Percentiles rank a stretch among this genome's conserved stretches.
Evolutionary conservation across 1,140 invertebrate species (phyloP).

Genomic region (Drosophila pseudoananassae): DNA sequence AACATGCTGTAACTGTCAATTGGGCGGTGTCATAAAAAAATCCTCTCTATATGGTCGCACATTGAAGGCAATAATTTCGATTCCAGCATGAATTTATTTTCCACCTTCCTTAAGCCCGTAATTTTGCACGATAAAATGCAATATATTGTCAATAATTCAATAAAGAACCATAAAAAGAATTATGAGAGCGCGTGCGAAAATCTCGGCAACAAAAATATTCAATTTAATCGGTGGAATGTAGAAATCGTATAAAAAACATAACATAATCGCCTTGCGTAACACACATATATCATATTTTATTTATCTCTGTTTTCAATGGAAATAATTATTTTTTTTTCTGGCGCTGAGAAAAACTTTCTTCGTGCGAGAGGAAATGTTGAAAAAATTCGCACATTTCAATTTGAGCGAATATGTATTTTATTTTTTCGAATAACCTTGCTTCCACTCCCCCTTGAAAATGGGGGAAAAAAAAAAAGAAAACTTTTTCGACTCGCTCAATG

Average conservation of each 20-base stretch:
- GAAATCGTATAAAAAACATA: constrained; percentile 32
- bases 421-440: constrained; percentile 34
- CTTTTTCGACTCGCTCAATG: constrained; percentile 54
- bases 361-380: constrained; percentile 26
- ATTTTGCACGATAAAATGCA: constrained; percentile 66
- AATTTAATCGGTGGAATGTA: constrained; percentile 16
- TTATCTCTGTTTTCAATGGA: constrained; percentile 17
- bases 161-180: constrained; percentile 48
- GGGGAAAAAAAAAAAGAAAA: no score
- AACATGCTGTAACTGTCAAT: constrained; percentile 74
- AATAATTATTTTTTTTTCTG: constrained; percentile 9
- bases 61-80: constrained; percentile 34
- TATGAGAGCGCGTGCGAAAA: constrained; percentile 37
- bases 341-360: constrained; percentile 31
- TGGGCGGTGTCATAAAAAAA: constrained; percentile 36
- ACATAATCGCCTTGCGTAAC: constrained; percentile 67
- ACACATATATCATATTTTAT: constrained; percentile 56
- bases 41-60: constrained; percentile 11
- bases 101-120: constrained; percentile 63
- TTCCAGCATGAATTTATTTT: constrained; percentile 67
- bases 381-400: constrained; percentile 22
- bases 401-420: constrained; percentile 23
- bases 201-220: constrained; percentile 42
- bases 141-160: constrained; percentile 64
- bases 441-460: constrained; percentile 3